Evolutionary conservation across 1,140 invertebrate species (phyloP).

Genomic region (Artemia franciscana): DNA sequence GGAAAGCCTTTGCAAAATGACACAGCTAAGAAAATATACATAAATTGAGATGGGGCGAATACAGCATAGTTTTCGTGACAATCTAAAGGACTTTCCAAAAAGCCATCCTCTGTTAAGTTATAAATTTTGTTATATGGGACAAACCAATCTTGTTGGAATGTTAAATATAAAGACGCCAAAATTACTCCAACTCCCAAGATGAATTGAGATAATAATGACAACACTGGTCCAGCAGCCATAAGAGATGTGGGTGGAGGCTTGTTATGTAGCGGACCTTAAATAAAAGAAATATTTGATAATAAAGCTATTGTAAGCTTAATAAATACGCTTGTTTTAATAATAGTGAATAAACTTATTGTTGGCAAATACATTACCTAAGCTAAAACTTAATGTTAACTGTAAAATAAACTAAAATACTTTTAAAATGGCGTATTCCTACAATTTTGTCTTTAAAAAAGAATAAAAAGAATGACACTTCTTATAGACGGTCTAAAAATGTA

Average conservation of each 20-base stretch:
- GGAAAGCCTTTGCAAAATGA: constrained; percentile 73
- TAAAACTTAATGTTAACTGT: too few species aligned
- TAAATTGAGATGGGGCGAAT: constrained; percentile 60
- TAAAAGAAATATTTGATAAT: too few species aligned
- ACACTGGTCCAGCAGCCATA: constrained; percentile 23
- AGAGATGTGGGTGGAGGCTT: constrained; percentile 31
- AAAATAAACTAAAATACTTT: too few species aligned
- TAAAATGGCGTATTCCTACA: too few species aligned
- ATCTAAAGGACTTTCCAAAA: constrained; percentile 19
- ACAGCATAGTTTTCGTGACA: constrained; percentile 53
- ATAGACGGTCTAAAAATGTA: too few species aligned
- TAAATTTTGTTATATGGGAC: constrained; percentile 23
- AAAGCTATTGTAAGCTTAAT: too few species aligned
- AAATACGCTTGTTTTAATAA: too few species aligned
- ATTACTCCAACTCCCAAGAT: not conserved
- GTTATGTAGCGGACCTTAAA: constrained; percentile 34
- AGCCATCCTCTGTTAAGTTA: constrained; percentile 15
- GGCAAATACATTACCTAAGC: too few species aligned
- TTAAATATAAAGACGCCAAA: not conserved
- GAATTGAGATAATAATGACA: constrained; percentile 18
- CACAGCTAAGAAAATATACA: constrained; percentile 68
- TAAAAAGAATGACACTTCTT: too few species aligned
- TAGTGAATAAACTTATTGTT: too few species aligned
- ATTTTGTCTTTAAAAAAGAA: too few species aligned
- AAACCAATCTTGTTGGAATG: constrained; percentile 27